Evolutionary conservation across 2,888 invertebrate genomes (phyloP).

Genomic region (Leptura quadrifasciata): DNA sequence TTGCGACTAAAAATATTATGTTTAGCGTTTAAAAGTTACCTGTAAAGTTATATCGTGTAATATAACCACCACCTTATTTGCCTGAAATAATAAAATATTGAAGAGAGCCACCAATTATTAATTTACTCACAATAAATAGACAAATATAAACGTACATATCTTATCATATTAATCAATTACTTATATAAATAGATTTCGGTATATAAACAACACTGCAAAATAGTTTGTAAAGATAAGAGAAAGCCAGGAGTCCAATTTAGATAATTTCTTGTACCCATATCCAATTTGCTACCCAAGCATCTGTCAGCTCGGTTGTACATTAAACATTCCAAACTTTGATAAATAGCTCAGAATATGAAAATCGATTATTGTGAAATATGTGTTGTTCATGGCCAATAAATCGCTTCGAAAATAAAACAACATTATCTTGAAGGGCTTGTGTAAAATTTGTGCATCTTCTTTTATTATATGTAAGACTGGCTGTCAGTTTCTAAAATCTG

Average conservation of each 20-base stretch:
- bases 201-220: background rate
- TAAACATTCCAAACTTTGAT: background rate
- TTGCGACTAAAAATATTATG: too few species aligned
- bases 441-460: too few species aligned
- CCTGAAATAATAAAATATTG: background rate
- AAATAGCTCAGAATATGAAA: background rate
- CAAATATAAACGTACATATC: background rate
- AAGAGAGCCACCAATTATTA: background rate
- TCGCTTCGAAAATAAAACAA: too few species aligned
- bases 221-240: background rate
- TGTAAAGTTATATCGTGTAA: too few species aligned
- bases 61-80: too few species aligned
- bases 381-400: too few species aligned
- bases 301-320: background rate
- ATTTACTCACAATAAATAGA: background rate
- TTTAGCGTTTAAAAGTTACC: too few species aligned
- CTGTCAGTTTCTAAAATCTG: too few species aligned
- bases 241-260: background rate
- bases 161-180: background rate
- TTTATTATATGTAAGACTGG: too few species aligned
- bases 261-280: background rate
- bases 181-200: background rate
- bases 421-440: too few species aligned
- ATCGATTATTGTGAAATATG: background rate
- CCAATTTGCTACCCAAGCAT: background rate